Evolutionary conservation across 2,113 vertebrate genomes (phyloP), one percentile per base, ranked within the genome.

Genomic region (Triplophysa siluroides): DNA sequence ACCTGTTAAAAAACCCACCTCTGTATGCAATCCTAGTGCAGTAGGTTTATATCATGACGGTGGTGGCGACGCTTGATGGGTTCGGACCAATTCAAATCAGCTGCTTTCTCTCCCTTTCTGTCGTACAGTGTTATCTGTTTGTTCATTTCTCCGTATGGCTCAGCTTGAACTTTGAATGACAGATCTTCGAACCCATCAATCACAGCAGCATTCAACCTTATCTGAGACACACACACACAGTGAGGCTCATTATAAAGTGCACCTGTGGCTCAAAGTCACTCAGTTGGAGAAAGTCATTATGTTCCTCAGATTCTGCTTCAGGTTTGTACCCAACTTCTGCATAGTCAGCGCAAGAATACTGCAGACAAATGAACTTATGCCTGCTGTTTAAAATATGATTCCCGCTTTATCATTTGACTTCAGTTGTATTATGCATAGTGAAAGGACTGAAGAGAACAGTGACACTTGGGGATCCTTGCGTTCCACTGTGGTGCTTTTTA

Each of bases 301-400:
- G 75, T 6, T 77, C 45, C 45, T 65, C 24, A 65, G 33, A 77
- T 54, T 21, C 75, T 65, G 62, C 75, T 66, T 61, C 78, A 66
- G 21, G 45, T 58, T 61, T 80, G n/a, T 10, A 73, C 26, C 47
- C 12, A 80, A 72, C 69, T 45, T 65, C 41, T 77, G 61, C 61
- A 52, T 45, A 80, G 69, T 80, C 78, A 80, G 69, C 78, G 6
- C 61, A 64, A 73, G 61, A 71, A 73, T 52, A 80, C 19, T 64
- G 78, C 78, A 73, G 68, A 80, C 61, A 10, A 65, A 65, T 64
- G 24, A 18, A 52, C 52, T 65, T 65, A 14, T 77, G 24, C 62
- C 19, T 26, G 9, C 12, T 64, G 24, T 65, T 65, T 77, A 77
- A 77, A 77, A 66, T 54, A 65, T 66, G 45, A 54, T 38, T 76